A percentile compares a stretch with the other conserved stretches of the same genome.
Conservation (phyloP, 1,140 invertebrate genomes). For the Bombyx mandarina region DNA sequence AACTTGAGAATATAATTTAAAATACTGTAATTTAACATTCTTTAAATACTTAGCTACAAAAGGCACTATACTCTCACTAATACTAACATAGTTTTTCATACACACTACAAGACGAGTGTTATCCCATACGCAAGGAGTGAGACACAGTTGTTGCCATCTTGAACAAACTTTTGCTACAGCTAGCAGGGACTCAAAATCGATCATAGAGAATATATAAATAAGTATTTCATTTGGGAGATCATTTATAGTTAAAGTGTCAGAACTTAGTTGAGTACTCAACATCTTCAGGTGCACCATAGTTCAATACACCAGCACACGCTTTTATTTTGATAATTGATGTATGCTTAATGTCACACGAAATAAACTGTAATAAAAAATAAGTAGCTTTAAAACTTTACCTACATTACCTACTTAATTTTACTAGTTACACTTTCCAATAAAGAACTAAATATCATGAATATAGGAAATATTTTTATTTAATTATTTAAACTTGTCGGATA, state of each 20-base stretch:
- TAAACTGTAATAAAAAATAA: too few species aligned
- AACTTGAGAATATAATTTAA: constrained; percentile 69
- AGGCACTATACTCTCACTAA: constrained; percentile 66
- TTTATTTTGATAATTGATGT: constrained; percentile 6
- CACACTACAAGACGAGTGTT: constrained; percentile 65
- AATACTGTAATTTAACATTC: constrained; percentile 70
- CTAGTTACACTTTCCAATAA: too few species aligned
- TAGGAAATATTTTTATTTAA: too few species aligned
- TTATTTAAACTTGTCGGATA: too few species aligned
- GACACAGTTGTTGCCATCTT: constrained; percentile 64
- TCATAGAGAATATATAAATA: constrained; percentile 69
- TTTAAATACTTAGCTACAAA: constrained; percentile 66
- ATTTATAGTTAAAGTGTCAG: constrained; percentile 55
- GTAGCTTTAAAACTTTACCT: too few species aligned
- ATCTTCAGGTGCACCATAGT: constrained; percentile 65
- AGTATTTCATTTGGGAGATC: constrained; percentile 70
- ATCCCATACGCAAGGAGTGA: constrained; percentile 66
- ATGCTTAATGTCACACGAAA: too few species aligned
- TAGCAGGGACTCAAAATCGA: constrained; percentile 65
- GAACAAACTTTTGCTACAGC: constrained; percentile 64
- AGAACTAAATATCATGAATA: too few species aligned
- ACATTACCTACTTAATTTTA: too few species aligned
- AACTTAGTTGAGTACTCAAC: constrained; percentile 38
- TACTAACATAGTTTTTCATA: constrained; percentile 68
- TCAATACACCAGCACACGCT: constrained; percentile 20